Percentiles rank a stretch among this genome's conserved stretches.
Conservation (phyloP, 2,888 invertebrate genomes). For the Pinctada fucata region DNA sequence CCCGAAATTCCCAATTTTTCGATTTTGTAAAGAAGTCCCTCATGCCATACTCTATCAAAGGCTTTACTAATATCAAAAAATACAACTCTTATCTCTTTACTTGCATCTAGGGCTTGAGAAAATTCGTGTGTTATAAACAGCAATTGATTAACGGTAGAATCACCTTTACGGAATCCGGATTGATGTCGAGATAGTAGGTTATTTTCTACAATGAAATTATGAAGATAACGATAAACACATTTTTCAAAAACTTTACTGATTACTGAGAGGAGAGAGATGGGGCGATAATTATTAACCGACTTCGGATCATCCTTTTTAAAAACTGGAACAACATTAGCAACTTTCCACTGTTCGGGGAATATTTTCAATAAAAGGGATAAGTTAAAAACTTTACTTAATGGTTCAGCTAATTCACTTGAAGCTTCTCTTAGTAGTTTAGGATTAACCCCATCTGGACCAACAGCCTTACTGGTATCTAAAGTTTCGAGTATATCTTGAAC, state of each 20-base stretch:
- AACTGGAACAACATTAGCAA: conserved; percentile 18
- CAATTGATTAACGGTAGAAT: conserved; percentile 23
- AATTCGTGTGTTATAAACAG: conserved; percentile 5
- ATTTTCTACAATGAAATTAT: not conserved
- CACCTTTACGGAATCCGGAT: conserved; percentile 10
- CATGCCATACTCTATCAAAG: conserved; percentile 20
- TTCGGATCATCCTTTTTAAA: not conserved
- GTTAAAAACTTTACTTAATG: conserved; percentile 3
- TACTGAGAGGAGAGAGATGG: conserved; percentile 8
- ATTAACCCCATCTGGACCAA: not conserved
- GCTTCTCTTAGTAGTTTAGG: not conserved
- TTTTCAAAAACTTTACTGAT: conserved; percentile 14
- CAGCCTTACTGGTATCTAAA: not conserved
- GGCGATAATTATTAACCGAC: not conserved
- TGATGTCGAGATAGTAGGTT: not conserved
- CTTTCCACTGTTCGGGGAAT: conserved; percentile 16
- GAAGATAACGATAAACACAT: conserved; percentile 2
- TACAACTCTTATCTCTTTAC: conserved; percentile 8
- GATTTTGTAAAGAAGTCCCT: conserved; percentile 21
- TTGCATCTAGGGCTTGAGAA: conserved; percentile 10
- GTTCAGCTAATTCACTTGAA: not conserved
- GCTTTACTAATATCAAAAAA: conserved; percentile 21
- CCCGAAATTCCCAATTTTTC: conserved; percentile 6
- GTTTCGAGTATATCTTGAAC: too few relatives aligned
- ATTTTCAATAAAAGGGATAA: not conserved